phyloP scores from a whole-genome alignment of 2,888 invertebrate species.

The Sussaba pulchella region DNA sequence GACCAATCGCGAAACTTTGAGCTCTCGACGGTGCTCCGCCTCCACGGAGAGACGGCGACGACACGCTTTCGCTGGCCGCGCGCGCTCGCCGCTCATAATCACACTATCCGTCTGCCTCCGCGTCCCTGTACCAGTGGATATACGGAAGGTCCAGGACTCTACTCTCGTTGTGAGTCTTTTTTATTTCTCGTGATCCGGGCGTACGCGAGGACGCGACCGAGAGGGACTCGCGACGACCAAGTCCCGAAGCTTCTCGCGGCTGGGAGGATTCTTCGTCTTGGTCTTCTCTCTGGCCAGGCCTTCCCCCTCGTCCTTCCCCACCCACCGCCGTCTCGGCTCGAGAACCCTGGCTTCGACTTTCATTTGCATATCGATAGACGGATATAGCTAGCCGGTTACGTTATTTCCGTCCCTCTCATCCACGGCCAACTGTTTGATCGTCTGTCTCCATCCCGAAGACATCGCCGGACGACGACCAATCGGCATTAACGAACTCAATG shows the following conservation, averaged over 20 bases:
- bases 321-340: not conserved
- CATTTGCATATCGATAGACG: conserved; percentile 43
- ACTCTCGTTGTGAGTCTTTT: conserved; percentile 5
- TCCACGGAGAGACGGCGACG: conserved; percentile 76
- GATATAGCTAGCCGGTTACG: not conserved
- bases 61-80: conserved; percentile 74
- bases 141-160: conserved; percentile 16
- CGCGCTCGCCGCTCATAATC: conserved; percentile 59
- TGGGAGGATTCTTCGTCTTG: conserved; percentile 27
- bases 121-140: conserved; percentile 28
- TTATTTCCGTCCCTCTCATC: not conserved
- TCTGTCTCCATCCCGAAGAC: conserved; percentile 32
- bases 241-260: not conserved
- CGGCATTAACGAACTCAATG: conserved; percentile 39
- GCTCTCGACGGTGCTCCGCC: conserved; percentile 75
- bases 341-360: not conserved
- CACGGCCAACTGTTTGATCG: not conserved
- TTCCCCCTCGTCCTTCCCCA: not conserved
- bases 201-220: conserved; percentile 18
- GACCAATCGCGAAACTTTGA: conserved; percentile 80
- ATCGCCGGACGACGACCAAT: conserved; percentile 40
- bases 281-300: not conserved
- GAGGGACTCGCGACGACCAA: conserved; percentile 21
- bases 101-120: conserved; percentile 44
- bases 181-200: conserved; percentile 25